Base-by-base conservation (phyloP, 2,888 invertebrate species). In the Erannis defoliaria region DNA sequence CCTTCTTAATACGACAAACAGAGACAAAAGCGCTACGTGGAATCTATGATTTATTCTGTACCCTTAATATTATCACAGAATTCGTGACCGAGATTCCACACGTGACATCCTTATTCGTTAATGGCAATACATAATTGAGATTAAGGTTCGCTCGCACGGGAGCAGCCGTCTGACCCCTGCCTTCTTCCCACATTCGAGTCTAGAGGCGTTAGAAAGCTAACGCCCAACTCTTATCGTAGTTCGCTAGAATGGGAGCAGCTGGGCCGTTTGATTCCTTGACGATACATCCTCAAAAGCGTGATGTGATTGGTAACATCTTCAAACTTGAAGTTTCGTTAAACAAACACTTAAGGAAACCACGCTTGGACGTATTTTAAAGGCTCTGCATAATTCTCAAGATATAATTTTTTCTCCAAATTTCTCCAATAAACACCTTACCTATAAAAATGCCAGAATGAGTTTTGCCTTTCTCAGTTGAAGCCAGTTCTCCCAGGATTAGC, bases 151-250 rank as follows among this genome's bases (percentile, higher is more conserved):
- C 69, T 67, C 65, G 64, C 68, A 71, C 85, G 80, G 88, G 84
- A 87, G 88, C 86, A 76, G 81, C 85, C 81, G 81, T 76, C 76
- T 81, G 86, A 88, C 88, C 89, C 85, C 50, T 84, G 81, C 75
- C 79, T 84, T 72, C 74, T 87, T 89, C 87, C 83, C 89, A 88
- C 85, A 85, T 83, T 79, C 74, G 81, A 80, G 68, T 50, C 51
- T 59, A 57, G 76, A 81, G 80, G 82, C 80, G 86, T 85, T 86
- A 89, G 89, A 89, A 90, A 89, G 89, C 84, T 61, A 49, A 55
- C 50, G 55, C 55, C 62, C 46, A 56, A 48, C 55, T 82, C 76
- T 81, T 80, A 85, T 84, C 80, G 74, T 48, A 45, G 45, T 31
- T 19, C 38, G 5, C 12, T 33, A 56, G 46, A 40, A 23, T 14